Conservation (phyloP, 2,888 invertebrate species). For the Nomada goodeniana region DNA sequence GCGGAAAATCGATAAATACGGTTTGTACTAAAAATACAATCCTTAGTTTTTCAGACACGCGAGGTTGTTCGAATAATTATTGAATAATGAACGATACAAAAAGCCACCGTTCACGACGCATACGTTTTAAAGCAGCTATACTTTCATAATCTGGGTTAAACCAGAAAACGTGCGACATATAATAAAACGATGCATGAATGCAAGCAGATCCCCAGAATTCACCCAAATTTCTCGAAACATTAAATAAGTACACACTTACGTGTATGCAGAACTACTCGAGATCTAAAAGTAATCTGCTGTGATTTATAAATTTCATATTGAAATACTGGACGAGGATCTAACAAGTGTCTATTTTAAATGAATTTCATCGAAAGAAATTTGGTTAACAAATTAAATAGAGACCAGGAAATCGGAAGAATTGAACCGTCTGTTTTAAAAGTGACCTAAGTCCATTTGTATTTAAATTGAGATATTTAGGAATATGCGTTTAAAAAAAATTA, state of each 20-base stretch:
- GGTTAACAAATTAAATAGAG: too few species aligned
- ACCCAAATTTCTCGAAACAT: not conserved
- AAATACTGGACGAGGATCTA: too few species aligned
- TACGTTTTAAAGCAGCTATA: conserved; percentile 13
- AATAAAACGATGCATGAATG: not conserved
- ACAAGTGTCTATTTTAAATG: too few species aligned
- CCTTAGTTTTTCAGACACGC: conserved; percentile 27
- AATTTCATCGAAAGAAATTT: too few species aligned
- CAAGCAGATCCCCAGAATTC: not conserved
- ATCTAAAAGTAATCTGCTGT: not conserved
- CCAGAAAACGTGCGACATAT: not conserved
- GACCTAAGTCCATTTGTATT: too few species aligned
- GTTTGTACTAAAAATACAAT: conserved; percentile 33
- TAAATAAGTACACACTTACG: not conserved
- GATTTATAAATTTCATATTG: not conserved
- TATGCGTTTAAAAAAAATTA: too few species aligned
- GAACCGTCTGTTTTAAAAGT: too few species aligned
- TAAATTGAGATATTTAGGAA: too few species aligned
- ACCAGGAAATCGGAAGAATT: too few species aligned
- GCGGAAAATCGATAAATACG: conserved; percentile 23
- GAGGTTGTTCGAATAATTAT: conserved; percentile 24
- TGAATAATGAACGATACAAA: conserved; percentile 21
- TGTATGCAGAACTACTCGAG: too few species aligned
- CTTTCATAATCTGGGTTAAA: not conserved
- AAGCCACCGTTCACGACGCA: not conserved